Conservation (phyloP, 2,113 vertebrate genomes). For the Amazona vittata region DNA sequence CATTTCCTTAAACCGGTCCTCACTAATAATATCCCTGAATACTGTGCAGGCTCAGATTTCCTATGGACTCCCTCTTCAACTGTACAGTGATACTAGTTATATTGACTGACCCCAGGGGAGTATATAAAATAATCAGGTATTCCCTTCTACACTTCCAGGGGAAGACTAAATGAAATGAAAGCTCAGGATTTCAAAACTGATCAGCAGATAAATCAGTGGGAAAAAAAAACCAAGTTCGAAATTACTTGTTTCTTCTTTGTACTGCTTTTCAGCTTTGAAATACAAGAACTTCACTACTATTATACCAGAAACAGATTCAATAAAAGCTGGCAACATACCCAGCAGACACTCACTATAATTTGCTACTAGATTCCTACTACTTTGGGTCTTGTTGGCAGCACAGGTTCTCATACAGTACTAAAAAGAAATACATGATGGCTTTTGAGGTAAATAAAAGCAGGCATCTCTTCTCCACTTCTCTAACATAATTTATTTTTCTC, state of each 20-base stretch:
- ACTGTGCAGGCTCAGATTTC: background rate
- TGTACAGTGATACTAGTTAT: background rate
- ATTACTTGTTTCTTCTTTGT: background rate
- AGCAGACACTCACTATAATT: background rate
- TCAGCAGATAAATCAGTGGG: background rate
- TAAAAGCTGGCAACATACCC: background rate
- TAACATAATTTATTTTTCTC: background rate
- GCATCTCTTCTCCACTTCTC: background rate
- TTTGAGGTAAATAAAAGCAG: background rate
- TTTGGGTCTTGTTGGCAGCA: background rate
- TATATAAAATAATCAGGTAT: background rate
- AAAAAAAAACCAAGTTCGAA: background rate
- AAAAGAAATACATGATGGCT: background rate
- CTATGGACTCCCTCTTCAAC: background rate
- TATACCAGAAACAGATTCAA: background rate
- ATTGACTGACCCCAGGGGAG: background rate
- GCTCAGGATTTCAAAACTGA: constrained; percentile 5
- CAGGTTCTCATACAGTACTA: background rate
- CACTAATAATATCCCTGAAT: background rate
- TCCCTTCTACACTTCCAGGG: background rate
- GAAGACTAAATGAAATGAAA: background rate
- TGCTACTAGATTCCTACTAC: background rate
- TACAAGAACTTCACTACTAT: background rate
- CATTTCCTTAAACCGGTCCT: background rate
- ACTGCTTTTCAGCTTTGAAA: background rate